Conservation (phyloP, 2,113 vertebrate species). For the Calonectris borealis region DNA sequence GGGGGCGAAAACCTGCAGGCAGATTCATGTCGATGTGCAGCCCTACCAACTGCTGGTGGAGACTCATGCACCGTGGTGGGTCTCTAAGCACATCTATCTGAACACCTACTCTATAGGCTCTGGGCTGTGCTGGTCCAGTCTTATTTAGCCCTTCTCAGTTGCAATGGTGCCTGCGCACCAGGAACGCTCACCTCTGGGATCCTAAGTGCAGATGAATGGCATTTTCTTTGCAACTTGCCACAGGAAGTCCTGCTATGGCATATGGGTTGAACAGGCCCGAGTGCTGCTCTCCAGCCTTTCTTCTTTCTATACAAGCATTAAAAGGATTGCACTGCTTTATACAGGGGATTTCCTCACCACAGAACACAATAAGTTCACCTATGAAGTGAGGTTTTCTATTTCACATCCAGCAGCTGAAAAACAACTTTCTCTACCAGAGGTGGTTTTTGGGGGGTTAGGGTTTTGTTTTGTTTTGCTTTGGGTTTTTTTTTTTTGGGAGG, state of each 20-base stretch:
- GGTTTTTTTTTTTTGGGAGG: no score
- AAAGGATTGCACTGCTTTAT: not conserved
- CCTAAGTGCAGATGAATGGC: accelerated
- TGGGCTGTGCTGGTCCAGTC: not conserved
- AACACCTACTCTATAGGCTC: not conserved
- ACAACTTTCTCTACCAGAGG: not conserved
- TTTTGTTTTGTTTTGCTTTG: no score
- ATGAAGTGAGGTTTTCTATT: not conserved
- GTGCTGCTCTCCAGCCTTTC: not conserved
- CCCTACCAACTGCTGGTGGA: accelerated
- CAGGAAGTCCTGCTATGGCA: not conserved
- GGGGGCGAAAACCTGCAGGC: not conserved
- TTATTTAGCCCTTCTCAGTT: not conserved
- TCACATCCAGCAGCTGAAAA: not conserved
- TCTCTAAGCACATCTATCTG: accelerated
- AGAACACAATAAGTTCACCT: not conserved
- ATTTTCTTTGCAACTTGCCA: not conserved
- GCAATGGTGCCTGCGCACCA: not conserved
- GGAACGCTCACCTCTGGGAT: not conserved
- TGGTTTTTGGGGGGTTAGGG: no score
- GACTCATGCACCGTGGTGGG: accelerated
- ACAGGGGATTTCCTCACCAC: not conserved
- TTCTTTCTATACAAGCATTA: not conserved
- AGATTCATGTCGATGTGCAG: accelerated
- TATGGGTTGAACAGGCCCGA: accelerated